Percentiles rank a stretch among this genome's conserved stretches.
Evolutionary conservation across 1,140 invertebrate species (phyloP).

Genomic region (Drosophila rhopaloa): DNA sequence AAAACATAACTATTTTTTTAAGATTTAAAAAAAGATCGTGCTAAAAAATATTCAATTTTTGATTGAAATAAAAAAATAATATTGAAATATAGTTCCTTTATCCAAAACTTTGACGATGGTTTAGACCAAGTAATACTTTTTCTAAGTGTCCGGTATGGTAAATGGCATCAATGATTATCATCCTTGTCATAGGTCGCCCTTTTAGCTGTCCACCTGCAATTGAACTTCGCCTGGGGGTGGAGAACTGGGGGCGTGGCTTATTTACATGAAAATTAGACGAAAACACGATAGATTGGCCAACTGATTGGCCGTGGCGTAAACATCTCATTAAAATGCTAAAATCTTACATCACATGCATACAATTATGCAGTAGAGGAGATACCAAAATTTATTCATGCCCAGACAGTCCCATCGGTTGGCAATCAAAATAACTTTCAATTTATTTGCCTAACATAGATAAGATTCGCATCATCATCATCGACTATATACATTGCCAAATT

Average conservation of each 20-base stretch:
- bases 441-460: slow-evolving; percentile 40
- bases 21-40: too few relatives aligned
- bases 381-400: slow-evolving; percentile 54
- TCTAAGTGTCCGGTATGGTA: slow-evolving; percentile 4
- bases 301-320: slow-evolving; percentile 45
- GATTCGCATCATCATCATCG: slow-evolving; percentile 12
- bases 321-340: slow-evolving; percentile 78
- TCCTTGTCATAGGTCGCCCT: slow-evolving; percentile 14
- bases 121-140: background rate
- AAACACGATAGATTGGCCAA: slow-evolving; percentile 47
- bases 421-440: slow-evolving; percentile 69
- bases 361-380: slow-evolving; percentile 36
- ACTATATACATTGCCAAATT: slow-evolving; percentile 36
- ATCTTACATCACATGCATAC: slow-evolving; percentile 72
- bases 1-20: too few relatives aligned
- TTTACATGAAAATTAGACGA: slow-evolving; percentile 75
- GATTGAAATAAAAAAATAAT: too few relatives aligned
- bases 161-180: slow-evolving; percentile 39
- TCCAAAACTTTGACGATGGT: background rate
- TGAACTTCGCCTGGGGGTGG: background rate
- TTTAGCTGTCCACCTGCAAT: slow-evolving; percentile 27
- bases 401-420: slow-evolving; percentile 20
- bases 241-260: slow-evolving; percentile 28
- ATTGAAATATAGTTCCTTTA: too few relatives aligned
- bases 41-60: too few relatives aligned